Evolutionary conservation across 2,888 invertebrate species (phyloP).

Genomic region (Nemotelus pantherinus): DNA sequence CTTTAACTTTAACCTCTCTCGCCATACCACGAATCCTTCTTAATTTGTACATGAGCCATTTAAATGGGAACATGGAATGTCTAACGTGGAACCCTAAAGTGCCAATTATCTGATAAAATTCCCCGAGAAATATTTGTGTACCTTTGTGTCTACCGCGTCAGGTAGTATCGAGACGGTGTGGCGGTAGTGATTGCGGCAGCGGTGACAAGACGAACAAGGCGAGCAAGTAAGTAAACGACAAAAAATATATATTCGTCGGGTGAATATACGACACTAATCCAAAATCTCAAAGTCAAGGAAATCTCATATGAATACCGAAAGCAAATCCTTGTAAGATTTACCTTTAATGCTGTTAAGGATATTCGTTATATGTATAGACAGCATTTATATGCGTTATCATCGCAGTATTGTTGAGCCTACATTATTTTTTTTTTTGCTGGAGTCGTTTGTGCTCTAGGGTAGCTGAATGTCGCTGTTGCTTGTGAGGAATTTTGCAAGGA

Average conservation of each 20-base stretch:
- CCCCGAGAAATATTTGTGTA: background rate
- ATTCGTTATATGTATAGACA: background rate
- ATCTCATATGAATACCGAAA: slow-evolving; percentile 39
- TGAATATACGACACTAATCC: slow-evolving; percentile 37
- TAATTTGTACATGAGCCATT: background rate
- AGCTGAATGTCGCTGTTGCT: too few relatives aligned
- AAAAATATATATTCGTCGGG: too few relatives aligned
- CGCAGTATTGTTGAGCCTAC: slow-evolving; percentile 21
- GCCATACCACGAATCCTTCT: too few relatives aligned
- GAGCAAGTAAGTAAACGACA: too few relatives aligned
- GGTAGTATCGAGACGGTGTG: too few relatives aligned
- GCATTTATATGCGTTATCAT: slow-evolving; percentile 27
- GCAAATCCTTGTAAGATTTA: slow-evolving; percentile 36
- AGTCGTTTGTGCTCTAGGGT: too few relatives aligned
- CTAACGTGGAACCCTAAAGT: slow-evolving; percentile 19
- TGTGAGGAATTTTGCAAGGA: too few relatives aligned
- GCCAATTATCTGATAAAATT: slow-evolving; percentile 43
- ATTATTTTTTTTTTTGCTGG: background rate
- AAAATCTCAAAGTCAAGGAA: slow-evolving; percentile 28
- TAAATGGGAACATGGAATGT: slow-evolving; percentile 2
- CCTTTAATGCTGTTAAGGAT: slow-evolving; percentile 37
- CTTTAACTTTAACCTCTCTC: too few relatives aligned
- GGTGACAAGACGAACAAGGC: too few relatives aligned
- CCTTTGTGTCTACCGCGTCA: too few relatives aligned
- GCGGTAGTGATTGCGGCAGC: too few relatives aligned